A percentile compares a stretch with the other conserved stretches of the same genome.
Evolutionary conservation across 2,113 vertebrate species (phyloP).

Genomic region (Hylia prasina): DNA sequence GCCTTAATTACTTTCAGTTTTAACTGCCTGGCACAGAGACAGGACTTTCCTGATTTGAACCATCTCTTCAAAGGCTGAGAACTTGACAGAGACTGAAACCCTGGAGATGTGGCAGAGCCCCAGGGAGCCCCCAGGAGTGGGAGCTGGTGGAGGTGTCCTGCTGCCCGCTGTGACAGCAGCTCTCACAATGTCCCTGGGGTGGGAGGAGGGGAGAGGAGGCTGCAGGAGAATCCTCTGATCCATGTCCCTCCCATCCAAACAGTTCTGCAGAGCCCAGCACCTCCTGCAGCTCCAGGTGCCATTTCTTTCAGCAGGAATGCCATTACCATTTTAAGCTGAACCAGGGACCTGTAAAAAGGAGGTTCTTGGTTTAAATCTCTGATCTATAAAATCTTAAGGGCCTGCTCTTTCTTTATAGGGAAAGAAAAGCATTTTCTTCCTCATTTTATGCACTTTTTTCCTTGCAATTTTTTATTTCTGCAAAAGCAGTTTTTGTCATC

Average conservation of each 20-base stretch:
- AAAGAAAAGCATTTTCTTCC: slow-evolving; percentile 21
- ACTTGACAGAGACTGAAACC: not conserved
- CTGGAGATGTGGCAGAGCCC: fast-evolving
- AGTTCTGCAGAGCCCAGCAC: not conserved
- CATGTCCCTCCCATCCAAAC: not conserved
- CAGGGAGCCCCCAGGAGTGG: fast-evolving
- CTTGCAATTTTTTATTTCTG: not conserved
- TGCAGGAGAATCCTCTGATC: not conserved
- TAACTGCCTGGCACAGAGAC: not conserved
- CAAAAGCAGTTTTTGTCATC: not conserved
- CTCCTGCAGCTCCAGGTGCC: not conserved
- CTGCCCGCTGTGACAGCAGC: not conserved
- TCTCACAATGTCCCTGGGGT: not conserved
- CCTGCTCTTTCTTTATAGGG: not conserved
- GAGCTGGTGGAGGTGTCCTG: fast-evolving
- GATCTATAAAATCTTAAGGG: slow-evolving; percentile 39
- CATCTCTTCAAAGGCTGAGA: not conserved
- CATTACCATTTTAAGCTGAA: not conserved
- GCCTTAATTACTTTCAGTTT: not conserved
- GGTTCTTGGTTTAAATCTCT: not conserved
- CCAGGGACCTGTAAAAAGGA: slow-evolving; percentile 8
- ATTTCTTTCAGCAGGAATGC: not conserved
- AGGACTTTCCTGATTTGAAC: not conserved
- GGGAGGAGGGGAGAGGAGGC: not conserved
- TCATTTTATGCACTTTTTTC: slow-evolving; percentile 5